Conservation (phyloP, 2,888 invertebrate species). For the Scaptomyza reducta region DNA sequence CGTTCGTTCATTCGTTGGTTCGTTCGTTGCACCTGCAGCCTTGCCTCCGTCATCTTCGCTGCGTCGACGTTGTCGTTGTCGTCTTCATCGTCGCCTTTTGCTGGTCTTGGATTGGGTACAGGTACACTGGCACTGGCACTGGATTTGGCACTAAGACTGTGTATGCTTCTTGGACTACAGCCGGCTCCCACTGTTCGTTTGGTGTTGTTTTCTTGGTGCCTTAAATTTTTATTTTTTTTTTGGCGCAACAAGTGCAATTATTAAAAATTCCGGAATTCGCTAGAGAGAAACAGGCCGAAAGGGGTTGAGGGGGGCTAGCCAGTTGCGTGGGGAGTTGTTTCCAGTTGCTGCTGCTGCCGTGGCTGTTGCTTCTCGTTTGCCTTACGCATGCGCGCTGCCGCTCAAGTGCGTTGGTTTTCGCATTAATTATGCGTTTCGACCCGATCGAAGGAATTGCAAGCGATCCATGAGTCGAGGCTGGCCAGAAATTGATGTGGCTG, state of each 20-base stretch:
- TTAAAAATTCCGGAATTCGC: slow-evolving; percentile 78
- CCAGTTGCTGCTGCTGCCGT: slow-evolving; percentile 64
- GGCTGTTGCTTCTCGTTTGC: slow-evolving; percentile 54
- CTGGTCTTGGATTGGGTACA: slow-evolving; percentile 33
- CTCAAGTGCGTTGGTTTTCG: slow-evolving; percentile 79
- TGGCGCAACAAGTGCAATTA: slow-evolving; percentile 79
- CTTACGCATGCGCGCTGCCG: slow-evolving; percentile 70
- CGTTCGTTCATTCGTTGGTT: slow-evolving; percentile 27
- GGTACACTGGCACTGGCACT: slow-evolving; percentile 19
- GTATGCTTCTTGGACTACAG: slow-evolving; percentile 39
- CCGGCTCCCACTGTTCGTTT: slow-evolving; percentile 69
- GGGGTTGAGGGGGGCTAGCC: slow-evolving; percentile 8
- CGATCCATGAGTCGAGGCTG: slow-evolving; percentile 54
- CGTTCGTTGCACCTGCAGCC: slow-evolving; percentile 77
- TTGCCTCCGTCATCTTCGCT: slow-evolving; percentile 76
- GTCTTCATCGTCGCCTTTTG: slow-evolving; percentile 75
- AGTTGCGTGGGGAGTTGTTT: slow-evolving; percentile 74
- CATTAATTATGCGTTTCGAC: slow-evolving; percentile 76
- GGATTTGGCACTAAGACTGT: slow-evolving; percentile 20
- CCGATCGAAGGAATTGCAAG: slow-evolving; percentile 45
- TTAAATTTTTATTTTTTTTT: slow-evolving; percentile 52
- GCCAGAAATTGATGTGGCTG: slow-evolving; percentile 77
- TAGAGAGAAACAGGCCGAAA: slow-evolving; percentile 15
- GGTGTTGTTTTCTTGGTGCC: slow-evolving; percentile 43
- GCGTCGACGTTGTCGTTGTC: slow-evolving; percentile 62